Evolutionary conservation across 2,888 invertebrate genomes (phyloP).

Genomic region (Malacosoma neustria): DNA sequence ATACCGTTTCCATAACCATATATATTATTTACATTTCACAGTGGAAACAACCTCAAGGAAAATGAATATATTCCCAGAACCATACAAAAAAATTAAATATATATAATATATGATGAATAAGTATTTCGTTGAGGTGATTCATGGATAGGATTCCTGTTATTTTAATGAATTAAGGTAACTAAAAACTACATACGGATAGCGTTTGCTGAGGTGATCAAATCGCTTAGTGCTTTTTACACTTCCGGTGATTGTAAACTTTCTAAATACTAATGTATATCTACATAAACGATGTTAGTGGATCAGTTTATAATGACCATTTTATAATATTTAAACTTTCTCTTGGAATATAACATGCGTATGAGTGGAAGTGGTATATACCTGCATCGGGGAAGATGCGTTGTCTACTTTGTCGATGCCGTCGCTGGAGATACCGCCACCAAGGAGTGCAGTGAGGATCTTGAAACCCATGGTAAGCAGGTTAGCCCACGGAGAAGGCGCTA

Average conservation of each 20-base stretch:
- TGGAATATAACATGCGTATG: constrained; percentile 9
- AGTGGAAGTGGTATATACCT: constrained; percentile 74
- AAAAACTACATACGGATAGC: constrained; percentile 23
- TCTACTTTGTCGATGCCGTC: constrained; percentile 94
- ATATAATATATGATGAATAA: constrained; percentile 1
- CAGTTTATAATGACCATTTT: constrained; percentile 34
- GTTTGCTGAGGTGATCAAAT: constrained; percentile 48
- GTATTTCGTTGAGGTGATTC: constrained; percentile 45
- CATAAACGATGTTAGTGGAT: constrained; percentile 61
- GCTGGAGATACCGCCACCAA: constrained; percentile 84
- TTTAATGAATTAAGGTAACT: constrained; percentile 45
- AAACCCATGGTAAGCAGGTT: constrained; percentile 90
- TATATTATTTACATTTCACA: constrained; percentile 63
- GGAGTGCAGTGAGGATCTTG: constrained; percentile 87
- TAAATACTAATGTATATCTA: constrained; percentile 46
- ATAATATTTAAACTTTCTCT: constrained; percentile 15
- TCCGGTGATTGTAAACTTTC: constrained; percentile 35
- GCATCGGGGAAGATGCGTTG: constrained; percentile 90
- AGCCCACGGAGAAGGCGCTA: constrained; percentile 89
- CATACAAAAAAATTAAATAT: not conserved
- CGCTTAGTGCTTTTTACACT: constrained; percentile 55
- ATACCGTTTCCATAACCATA: constrained; percentile 70
- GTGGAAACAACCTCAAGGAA: constrained; percentile 48
- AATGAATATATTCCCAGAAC: constrained; percentile 2
- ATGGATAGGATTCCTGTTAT: constrained; percentile 43